These are phyloP conservation scores for Chionoecetes opilio DNA, from an alignment of 1,140 invertebrate genomes.

Conservation along the genomic window DNA sequence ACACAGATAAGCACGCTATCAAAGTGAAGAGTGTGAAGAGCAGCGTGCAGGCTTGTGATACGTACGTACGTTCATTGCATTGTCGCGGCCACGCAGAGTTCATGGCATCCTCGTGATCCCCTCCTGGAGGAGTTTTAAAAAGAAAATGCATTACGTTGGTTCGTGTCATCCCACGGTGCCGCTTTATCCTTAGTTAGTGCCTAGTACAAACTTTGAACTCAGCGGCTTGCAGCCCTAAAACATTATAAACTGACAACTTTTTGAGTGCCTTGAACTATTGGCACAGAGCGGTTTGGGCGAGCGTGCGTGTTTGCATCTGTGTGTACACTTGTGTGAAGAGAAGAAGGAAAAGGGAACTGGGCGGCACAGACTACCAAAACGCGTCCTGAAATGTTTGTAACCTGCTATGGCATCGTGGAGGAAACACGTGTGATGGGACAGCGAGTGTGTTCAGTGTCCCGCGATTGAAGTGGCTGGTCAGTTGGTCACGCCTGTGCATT, in stretches of 20 bases:
- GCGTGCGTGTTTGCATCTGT: not conserved
- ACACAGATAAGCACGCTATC: not conserved
- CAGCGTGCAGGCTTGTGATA: not conserved
- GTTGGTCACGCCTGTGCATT: too few relatives aligned
- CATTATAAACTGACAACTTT: not conserved
- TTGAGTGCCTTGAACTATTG: not conserved
- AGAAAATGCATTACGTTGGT: not conserved
- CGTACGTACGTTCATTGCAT: not conserved
- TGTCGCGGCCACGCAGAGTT: not conserved
- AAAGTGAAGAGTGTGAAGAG: not conserved
- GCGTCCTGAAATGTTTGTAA: too few relatives aligned
- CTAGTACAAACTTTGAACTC: not conserved
- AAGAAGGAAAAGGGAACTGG: not conserved
- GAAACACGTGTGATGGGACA: too few relatives aligned
- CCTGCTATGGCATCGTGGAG: too few relatives aligned
- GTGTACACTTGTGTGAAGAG: not conserved
- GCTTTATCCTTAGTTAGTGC: not conserved
- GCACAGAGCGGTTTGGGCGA: not conserved
- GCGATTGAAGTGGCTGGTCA: too few relatives aligned
- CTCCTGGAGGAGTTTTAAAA: not conserved
- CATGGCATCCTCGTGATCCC: not conserved
- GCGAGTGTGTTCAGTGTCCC: too few relatives aligned
- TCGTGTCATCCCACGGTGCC: not conserved
- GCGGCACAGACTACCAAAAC: too few relatives aligned
- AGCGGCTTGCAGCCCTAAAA: not conserved